These are phyloP conservation scores for Pseudorhombus dupliciocellatus DNA, from an alignment of 2,113 vertebrate species.

Conservation along the genomic window DNA sequence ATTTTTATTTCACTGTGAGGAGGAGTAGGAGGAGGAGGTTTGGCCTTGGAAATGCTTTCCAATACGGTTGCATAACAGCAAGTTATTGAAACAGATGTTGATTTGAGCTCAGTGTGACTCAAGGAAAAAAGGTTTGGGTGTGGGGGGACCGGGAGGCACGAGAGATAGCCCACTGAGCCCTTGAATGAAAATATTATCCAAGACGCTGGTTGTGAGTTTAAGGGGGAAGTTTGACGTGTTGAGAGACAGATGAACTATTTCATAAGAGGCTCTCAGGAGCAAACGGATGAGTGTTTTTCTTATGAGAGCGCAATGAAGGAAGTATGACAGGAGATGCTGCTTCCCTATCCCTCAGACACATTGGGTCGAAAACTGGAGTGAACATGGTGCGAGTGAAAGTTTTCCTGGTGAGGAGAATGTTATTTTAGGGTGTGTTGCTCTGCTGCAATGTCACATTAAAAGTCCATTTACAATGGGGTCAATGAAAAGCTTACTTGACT, in stretches of 20 bases:
- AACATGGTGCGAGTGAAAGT: constrained; percentile 39
- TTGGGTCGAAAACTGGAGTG: constrained; percentile 31
- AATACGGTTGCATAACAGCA: constrained; percentile 69
- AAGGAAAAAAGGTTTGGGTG: constrained; percentile 62
- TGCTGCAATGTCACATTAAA: constrained; percentile 77
- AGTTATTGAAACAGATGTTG: constrained; percentile 78
- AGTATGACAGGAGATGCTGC: constrained; percentile 59
- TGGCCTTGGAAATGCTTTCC: constrained; percentile 59
- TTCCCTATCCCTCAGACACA: constrained; percentile 30
- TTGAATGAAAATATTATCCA: constrained; percentile 72
- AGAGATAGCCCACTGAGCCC: constrained; percentile 65
- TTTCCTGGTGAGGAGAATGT: constrained; percentile 59
- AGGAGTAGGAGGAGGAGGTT: constrained; percentile 41
- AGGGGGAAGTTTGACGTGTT: constrained; percentile 42
- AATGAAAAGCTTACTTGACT: constrained; percentile 81
- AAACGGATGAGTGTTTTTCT: constrained; percentile 62
- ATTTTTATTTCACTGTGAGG: constrained; percentile 52
- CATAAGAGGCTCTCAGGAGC: constrained; percentile 68
- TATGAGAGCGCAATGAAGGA: constrained; percentile 66
- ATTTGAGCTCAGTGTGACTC: constrained; percentile 67
- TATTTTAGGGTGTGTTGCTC: constrained; percentile 77
- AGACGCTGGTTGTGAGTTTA: constrained; percentile 60
- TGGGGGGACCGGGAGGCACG: constrained; percentile 58
- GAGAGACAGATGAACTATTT: constrained; percentile 68
- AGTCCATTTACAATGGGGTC: constrained; percentile 79